Percentiles rank a stretch among this genome's conserved stretches.
Evolutionary conservation across 2,888 invertebrate genomes (phyloP).

Genomic region (Apotomis betuletana): DNA sequence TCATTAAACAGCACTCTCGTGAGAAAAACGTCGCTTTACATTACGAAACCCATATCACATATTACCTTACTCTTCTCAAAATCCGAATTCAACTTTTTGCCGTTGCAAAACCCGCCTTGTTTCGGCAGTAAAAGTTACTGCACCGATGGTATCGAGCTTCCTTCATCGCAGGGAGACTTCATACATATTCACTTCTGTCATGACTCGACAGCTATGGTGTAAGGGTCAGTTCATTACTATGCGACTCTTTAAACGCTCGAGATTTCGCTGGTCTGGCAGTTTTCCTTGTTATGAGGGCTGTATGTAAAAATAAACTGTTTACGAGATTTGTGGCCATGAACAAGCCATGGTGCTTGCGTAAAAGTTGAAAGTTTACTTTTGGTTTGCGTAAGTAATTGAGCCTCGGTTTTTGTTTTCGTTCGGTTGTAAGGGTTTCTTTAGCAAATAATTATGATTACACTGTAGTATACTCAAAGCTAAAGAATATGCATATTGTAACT

Average conservation of each 20-base stretch:
- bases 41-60: background rate
- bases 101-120: conserved; percentile 39
- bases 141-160: conserved; percentile 43
- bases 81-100: conserved; percentile 36
- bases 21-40: conserved; percentile 19
- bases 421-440: background rate
- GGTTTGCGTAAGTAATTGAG: conserved; percentile 22
- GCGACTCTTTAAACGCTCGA: conserved; percentile 47
- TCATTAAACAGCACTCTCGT: conserved; percentile 28
- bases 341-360: conserved; percentile 9
- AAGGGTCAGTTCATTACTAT: conserved; percentile 53
- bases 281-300: conserved; percentile 34
- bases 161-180: conserved; percentile 45
- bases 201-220: conserved; percentile 49
- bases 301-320: conserved; percentile 33
- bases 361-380: conserved; percentile 22
- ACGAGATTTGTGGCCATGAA: conserved; percentile 27
- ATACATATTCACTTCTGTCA: conserved; percentile 48
- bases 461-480: no score
- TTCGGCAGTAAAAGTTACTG: conserved; percentile 45
- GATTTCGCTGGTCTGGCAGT: conserved; percentile 38
- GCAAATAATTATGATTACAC: no score
- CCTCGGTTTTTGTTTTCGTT: conserved; percentile 14
- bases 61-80: conserved; percentile 1
- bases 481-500: no score